Evolutionary conservation across 2,888 invertebrate species (phyloP).

Genomic region (Bimastos eiseni): DNA sequence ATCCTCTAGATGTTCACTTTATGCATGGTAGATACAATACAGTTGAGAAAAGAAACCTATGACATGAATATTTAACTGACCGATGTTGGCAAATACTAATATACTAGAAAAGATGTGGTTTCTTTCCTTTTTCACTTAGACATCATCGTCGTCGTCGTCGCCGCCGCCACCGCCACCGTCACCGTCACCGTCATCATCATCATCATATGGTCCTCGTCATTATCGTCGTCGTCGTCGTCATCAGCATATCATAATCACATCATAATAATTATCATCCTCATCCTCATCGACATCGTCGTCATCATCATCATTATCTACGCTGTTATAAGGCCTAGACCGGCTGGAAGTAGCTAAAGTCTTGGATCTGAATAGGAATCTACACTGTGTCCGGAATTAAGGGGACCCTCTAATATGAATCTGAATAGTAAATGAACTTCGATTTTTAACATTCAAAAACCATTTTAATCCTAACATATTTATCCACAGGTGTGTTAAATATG

Average conservation of each 20-base stretch:
- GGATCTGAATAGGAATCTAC: too few species aligned
- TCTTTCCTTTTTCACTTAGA: background rate
- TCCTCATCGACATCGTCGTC: background rate
- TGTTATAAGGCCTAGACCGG: too few species aligned
- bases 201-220: too few species aligned
- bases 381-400: too few species aligned
- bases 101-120: background rate
- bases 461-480: too few species aligned
- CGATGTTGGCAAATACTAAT: background rate
- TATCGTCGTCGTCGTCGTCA: background rate
- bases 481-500: too few species aligned
- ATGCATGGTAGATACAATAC: background rate
- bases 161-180: background rate
- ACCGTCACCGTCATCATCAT: background rate
- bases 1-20: background rate
- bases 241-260: too few species aligned
- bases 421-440: too few species aligned
- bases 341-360: too few species aligned
- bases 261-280: background rate
- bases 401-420: too few species aligned
- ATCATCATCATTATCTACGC: background rate
- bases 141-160: background rate
- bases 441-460: too few species aligned
- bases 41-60: background rate
- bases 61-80: background rate